phyloP scores from a whole-genome alignment of 1,140 invertebrate species.

The Papilio polyxenes region DNA sequence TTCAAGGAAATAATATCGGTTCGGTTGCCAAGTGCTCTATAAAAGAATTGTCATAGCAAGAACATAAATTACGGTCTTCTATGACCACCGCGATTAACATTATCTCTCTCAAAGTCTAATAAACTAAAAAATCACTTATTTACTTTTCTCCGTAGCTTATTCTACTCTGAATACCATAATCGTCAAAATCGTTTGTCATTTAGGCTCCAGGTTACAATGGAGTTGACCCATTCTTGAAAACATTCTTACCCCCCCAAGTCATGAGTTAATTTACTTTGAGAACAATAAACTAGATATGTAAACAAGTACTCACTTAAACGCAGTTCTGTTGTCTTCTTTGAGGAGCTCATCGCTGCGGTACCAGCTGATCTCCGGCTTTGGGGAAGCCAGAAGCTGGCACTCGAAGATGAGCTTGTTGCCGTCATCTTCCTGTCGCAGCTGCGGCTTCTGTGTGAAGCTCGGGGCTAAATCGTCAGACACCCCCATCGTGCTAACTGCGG shows the following conservation, averaged over 20 bases:
- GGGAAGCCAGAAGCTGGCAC: slow-evolving; percentile 93
- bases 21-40: background rate
- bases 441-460: slow-evolving; percentile 98
- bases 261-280: no score
- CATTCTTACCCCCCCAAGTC: no score
- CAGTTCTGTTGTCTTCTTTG: slow-evolving; percentile 90
- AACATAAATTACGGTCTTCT: background rate
- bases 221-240: background rate
- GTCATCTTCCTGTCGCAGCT: slow-evolving; percentile 96
- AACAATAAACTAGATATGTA: no score
- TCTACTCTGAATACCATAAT: background rate
- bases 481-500: slow-evolving; percentile 83
- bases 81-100: background rate
- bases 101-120: background rate
- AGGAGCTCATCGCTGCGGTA: slow-evolving; percentile 92
- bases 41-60: background rate
- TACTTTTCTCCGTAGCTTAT: background rate
- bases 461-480: slow-evolving; percentile 96
- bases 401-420: slow-evolving; percentile 97
- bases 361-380: slow-evolving; percentile 95
- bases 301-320: slow-evolving; percentile 84
- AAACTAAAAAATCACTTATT: no score
- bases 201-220: background rate
- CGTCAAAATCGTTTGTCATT: background rate
- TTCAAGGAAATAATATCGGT: background rate